Evolutionary conservation across 2,797 vertebrate species (phyloP), one percentile per base, ranked within the genome.

Genomic region (Adelosebastes latens): DNA sequence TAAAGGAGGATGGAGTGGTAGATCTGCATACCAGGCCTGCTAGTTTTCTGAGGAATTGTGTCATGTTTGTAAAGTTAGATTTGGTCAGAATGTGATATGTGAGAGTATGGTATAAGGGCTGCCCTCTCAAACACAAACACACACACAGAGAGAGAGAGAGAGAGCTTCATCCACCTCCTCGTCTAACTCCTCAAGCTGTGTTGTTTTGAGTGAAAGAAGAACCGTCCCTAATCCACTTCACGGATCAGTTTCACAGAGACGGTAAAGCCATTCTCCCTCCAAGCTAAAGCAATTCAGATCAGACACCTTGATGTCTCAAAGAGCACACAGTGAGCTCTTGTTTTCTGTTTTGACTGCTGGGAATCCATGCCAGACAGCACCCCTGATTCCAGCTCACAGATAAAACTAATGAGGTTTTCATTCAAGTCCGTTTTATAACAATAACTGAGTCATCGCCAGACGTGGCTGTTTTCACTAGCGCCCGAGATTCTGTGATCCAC

Each of bases 281-380:
- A 80, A 94, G 91, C 93, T 93, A 93, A 94, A 90, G 94, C 92
- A 95, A 93, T 94, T 94, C 93, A 94, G 94, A 95, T 95, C 92
- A 94, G 94, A 94, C 93, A 95, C 94, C 93, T 94, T 94, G 94
- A 95, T 95, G 93, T 95, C 94, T 95, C 93, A 93, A 94, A 94
- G 91, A 95, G 91, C 91, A 92, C 93, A 94, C 92, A 93, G 93
- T 93, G 93, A 94, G 94, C 94, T 94, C 92, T 94, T 95, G 93
- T 95, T 95, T 95, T 95, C 94, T 95, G 92, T 95, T 95, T 94
- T 94, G 94, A 94, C 94, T 94, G 94, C 92, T 92, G 92, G 91
- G 92, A 94, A 93, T 91, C 93, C 91, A 92, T 86, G 92, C 93
- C 92, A 94, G 93, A 94, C 93, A 92, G 91, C 89, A 90, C 85